Evolutionary conservation across 1,140 invertebrate genomes (phyloP).

Genomic region (Halesus radiatus): DNA sequence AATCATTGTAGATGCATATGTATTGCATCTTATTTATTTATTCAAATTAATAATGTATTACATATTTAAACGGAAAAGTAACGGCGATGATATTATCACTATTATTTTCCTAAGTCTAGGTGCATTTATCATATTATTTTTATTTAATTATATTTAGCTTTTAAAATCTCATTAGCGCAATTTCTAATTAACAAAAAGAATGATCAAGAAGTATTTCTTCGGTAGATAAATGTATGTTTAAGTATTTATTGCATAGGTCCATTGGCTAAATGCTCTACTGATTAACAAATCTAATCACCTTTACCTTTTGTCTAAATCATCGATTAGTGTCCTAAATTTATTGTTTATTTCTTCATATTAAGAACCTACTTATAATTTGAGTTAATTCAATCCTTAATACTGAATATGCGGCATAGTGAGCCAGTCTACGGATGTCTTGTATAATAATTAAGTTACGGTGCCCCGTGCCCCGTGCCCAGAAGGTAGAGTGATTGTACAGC

Average conservation of each 20-base stretch:
- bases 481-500: not conserved
- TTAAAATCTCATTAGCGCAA: conserved; percentile 35
- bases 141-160: conserved; percentile 19
- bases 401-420: too few relatives aligned
- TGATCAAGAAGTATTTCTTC: conserved; percentile 16
- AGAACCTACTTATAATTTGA: too few relatives aligned
- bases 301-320: conserved; percentile 3
- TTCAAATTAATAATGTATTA: too few relatives aligned
- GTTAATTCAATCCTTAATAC: too few relatives aligned
- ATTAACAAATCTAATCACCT: not conserved
- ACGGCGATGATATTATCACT: too few relatives aligned
- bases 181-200: conserved; percentile 30
- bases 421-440: too few relatives aligned
- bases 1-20: too few relatives aligned
- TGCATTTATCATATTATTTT: conserved; percentile 25
- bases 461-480: too few relatives aligned
- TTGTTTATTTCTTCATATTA: too few relatives aligned
- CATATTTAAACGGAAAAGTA: too few relatives aligned
- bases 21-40: too few relatives aligned
- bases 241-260: not conserved
- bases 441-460: too few relatives aligned
- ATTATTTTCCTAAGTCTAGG: not conserved
- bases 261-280: not conserved
- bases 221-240: conserved; percentile 4
- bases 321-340: not conserved